These are phyloP conservation scores for Drosophila colorata DNA, from an alignment of 2,888 invertebrate genomes.

Conservation along the genomic window DNA sequence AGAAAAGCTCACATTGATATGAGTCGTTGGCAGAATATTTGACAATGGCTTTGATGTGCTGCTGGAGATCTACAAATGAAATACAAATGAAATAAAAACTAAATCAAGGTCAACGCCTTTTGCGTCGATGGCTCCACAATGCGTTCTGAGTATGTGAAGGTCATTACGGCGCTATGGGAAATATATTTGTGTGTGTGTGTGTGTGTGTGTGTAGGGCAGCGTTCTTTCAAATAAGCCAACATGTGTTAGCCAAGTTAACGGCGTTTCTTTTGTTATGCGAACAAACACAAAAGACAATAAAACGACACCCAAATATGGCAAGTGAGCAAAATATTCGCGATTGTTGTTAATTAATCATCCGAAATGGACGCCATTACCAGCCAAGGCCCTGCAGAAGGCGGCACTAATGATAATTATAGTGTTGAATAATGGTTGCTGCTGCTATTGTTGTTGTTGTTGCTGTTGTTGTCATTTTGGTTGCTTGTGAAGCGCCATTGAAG, in stretches of 20 bases:
- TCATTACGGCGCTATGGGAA: conserved; percentile 21
- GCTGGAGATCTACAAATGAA: conserved; percentile 24
- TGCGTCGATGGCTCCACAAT: conserved; percentile 6
- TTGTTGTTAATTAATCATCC: conserved; percentile 70
- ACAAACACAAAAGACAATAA: conserved; percentile 49
- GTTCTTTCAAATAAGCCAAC: conserved; percentile 35
- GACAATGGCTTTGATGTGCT: conserved; percentile 26
- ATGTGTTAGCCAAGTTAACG: conserved; percentile 53
- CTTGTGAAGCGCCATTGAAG: conserved; percentile 14
- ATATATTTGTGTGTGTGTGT: conserved; percentile 1
- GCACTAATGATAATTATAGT: conserved; percentile 56
- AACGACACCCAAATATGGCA: conserved; percentile 41
- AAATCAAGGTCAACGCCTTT: conserved; percentile 46
- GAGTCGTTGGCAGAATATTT: conserved; percentile 27
- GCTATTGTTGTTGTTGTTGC: conserved; percentile 5
- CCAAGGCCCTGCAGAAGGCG: conserved; percentile 56
- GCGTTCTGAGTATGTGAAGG: conserved; percentile 56
- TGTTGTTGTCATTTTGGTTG: conserved; percentile 11
- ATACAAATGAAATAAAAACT: conserved; percentile 33
- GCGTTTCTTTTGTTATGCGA: conserved; percentile 60
- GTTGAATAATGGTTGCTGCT: conserved; percentile 34
- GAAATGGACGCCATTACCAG: conserved; percentile 50
- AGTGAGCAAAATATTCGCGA: conserved; percentile 50
- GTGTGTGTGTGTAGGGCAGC: conserved; percentile 17
- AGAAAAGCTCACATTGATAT: neutral